Conservation (phyloP, 2,797 vertebrate genomes). For the Tragelaphus oryx region DNA sequence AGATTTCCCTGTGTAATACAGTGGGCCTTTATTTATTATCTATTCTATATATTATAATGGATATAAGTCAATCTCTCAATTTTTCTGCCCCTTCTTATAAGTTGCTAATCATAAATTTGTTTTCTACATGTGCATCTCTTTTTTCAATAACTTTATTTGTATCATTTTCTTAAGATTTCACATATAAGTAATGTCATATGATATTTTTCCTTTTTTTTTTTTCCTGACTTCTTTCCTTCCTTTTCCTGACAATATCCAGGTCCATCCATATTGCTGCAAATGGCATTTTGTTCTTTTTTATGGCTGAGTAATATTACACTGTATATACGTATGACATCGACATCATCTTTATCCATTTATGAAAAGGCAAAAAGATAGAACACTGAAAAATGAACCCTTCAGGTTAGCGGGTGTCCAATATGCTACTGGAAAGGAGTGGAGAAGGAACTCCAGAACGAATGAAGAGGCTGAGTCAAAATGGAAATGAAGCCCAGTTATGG, state of each 20-base stretch:
- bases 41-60: not conserved
- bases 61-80: not conserved
- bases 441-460: not conserved
- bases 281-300: not conserved
- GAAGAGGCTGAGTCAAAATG: not conserved
- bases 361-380: not conserved
- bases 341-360: not conserved
- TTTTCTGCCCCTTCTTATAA: not conserved
- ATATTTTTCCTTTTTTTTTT: not conserved
- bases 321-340: not conserved
- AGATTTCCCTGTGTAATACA: not conserved
- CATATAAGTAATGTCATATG: not conserved
- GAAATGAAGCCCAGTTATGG: not conserved
- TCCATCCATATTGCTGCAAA: not conserved
- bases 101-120: not conserved
- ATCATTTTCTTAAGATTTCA: not conserved
- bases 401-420: not conserved
- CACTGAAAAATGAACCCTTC: not conserved
- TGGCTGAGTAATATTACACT: not conserved
- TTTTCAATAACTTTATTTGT: not conserved
- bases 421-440: not conserved
- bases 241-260: not conserved
- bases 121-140: not conserved
- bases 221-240: not conserved
- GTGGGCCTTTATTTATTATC: not conserved